Percentiles rank a stretch among this genome's conserved stretches.
These are phyloP conservation scores for Stigmatopora nigra DNA, from an alignment of 2,113 vertebrate species.

Conservation along the genomic window DNA sequence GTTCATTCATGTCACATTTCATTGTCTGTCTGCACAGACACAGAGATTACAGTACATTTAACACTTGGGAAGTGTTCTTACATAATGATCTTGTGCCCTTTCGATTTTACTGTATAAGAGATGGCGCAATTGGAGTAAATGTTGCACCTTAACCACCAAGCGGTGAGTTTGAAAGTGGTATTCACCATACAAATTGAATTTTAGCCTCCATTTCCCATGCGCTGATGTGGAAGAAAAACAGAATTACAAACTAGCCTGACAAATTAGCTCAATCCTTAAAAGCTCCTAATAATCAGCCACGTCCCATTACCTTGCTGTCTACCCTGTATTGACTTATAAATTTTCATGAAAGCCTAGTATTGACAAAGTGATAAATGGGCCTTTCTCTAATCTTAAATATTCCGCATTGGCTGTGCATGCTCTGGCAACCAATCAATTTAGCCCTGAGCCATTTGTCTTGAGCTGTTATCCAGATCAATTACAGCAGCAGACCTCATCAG, in stretches of 20 bases:
- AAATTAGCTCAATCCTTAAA: no score
- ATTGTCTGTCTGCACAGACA: slow-evolving; percentile 16
- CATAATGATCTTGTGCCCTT: slow-evolving; percentile 17
- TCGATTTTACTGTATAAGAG: slow-evolving; percentile 7
- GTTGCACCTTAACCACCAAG: neutral
- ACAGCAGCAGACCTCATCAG: slow-evolving; percentile 44
- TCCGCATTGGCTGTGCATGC: slow-evolving; percentile 18
- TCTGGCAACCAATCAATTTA: slow-evolving; percentile 38
- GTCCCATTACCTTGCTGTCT: neutral
- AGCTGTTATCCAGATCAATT: slow-evolving; percentile 43
- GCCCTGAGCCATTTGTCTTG: slow-evolving; percentile 34
- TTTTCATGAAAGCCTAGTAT: slow-evolving; percentile 14
- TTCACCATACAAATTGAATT: neutral
- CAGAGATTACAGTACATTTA: slow-evolving; percentile 12
- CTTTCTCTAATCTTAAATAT: slow-evolving; percentile 18
- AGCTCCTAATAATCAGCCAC: neutral
- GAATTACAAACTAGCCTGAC: no score
- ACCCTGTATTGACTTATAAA: slow-evolving; percentile 11
- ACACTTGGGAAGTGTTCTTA: slow-evolving; percentile 24
- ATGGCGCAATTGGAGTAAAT: neutral
- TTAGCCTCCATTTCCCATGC: neutral
- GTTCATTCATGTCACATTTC: slow-evolving; percentile 21
- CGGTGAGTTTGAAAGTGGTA: neutral
- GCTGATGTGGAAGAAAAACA: no score
- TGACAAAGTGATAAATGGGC: slow-evolving; percentile 25